Evolutionary conservation across 2,888 invertebrate genomes (phyloP).

Genomic region (Lissocephala sabroskyi): DNA sequence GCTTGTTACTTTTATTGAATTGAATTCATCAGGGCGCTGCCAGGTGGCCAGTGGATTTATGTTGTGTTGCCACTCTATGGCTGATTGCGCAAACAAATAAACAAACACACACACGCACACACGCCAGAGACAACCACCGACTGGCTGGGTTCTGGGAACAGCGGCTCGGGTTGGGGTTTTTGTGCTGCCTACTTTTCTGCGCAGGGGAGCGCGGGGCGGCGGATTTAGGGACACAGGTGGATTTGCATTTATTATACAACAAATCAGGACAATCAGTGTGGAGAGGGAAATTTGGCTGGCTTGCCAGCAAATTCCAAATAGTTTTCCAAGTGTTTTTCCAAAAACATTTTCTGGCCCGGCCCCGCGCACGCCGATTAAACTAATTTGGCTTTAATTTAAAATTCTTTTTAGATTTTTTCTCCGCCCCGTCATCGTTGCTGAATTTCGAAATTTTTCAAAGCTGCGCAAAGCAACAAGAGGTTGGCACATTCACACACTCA

Average conservation of each 20-base stretch:
- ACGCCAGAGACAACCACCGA: not conserved
- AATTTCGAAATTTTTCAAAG: slow-evolving; percentile 12
- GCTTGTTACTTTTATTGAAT: slow-evolving; percentile 1
- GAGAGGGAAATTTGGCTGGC: not conserved
- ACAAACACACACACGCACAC: not conserved
- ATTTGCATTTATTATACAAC: slow-evolving; percentile 42
- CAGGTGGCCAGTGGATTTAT: slow-evolving; percentile 10
- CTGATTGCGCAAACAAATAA: not conserved
- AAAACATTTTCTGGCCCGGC: not conserved
- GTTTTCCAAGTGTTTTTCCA: not conserved
- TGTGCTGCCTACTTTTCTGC: slow-evolving; percentile 16
- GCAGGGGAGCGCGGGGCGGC: no score
- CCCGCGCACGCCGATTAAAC: not conserved
- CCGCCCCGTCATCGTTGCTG: slow-evolving; percentile 2
- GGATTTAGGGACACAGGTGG: slow-evolving; percentile 48
- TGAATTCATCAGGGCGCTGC: not conserved
- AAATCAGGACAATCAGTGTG: not conserved
- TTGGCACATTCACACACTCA: slow-evolving; percentile 19
- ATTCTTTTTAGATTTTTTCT: slow-evolving; percentile 6
- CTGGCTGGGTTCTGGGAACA: no score
- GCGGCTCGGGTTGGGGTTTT: not conserved
- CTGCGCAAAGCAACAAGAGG: slow-evolving; percentile 38
- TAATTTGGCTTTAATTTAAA: slow-evolving; percentile 5
- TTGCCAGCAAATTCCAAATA: not conserved
- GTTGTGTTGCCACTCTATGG: not conserved